These are phyloP conservation scores for Calyptommatus sinebrachiatus DNA, from an alignment of 2,113 vertebrate genomes.

Conservation along the genomic window DNA sequence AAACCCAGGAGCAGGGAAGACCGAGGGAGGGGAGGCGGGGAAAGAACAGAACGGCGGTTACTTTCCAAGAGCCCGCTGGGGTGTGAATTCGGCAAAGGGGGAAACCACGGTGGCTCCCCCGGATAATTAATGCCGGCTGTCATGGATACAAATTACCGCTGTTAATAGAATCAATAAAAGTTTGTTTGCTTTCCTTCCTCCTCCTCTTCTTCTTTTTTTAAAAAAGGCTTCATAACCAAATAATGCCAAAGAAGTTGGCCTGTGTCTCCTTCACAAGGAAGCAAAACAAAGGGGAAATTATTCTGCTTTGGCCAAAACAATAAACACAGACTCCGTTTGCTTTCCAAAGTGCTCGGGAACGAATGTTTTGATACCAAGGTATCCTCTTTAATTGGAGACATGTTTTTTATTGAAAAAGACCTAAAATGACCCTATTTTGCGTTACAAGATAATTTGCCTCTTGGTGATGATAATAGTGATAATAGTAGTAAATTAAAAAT, in stretches of 20 bases:
- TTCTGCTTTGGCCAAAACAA: conserved; percentile 7
- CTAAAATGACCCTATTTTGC: neutral
- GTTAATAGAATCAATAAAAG: conserved; percentile 63
- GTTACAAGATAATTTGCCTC: conserved; percentile 39
- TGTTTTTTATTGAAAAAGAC: conserved; percentile 13
- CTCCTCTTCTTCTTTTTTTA: neutral
- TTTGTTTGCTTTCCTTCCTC: neutral
- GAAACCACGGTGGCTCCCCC: neutral
- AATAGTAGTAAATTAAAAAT: no score
- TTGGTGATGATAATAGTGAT: neutral
- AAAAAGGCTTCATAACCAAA: conserved; percentile 43
- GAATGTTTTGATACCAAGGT: no score
- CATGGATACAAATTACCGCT: conserved; percentile 62
- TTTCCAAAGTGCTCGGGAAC: no score
- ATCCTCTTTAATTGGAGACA: no score
- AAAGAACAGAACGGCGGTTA: conserved; percentile 43
- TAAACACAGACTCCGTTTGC: neutral
- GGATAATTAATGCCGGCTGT: conserved; percentile 62
- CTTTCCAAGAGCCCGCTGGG: neutral
- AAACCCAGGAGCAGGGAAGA: neutral
- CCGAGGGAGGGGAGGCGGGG: neutral
- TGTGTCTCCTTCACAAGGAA: neutral
- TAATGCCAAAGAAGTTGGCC: conserved; percentile 43
- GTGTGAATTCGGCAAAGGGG: neutral
- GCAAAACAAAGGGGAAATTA: neutral